Conservation (phyloP, 2,797 vertebrate genomes). For the Spondyliosoma cantharus region DNA sequence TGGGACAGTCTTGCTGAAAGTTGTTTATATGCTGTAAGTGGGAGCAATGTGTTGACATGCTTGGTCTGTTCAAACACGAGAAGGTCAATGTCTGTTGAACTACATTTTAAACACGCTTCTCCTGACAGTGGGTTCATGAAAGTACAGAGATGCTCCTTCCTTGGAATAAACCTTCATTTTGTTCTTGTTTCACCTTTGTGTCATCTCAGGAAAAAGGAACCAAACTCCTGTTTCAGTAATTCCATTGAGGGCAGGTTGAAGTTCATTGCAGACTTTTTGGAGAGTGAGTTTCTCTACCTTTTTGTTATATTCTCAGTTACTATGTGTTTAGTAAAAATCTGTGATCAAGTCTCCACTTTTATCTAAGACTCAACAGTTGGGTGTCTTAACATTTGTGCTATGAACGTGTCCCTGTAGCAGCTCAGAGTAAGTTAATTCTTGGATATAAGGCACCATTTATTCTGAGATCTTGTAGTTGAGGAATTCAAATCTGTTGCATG, state of each 20-base stretch:
- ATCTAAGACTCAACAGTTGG: no score
- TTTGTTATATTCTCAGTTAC: background rate
- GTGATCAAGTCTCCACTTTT: background rate
- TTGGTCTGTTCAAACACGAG: background rate
- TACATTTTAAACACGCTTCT: background rate
- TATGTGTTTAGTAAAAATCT: background rate
- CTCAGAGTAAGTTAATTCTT: background rate
- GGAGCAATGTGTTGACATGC: background rate
- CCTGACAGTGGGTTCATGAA: background rate
- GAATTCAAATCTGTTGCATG: background rate
- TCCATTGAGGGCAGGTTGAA: constrained; percentile 79
- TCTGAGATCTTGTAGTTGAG: background rate
- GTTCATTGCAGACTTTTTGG: constrained; percentile 85
- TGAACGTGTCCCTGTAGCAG: background rate
- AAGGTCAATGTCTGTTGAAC: background rate
- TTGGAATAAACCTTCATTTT: background rate
- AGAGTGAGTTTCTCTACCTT: constrained; percentile 82
- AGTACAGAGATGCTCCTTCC: background rate
- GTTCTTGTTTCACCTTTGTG: constrained; percentile 9
- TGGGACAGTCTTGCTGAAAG: constrained; percentile 84
- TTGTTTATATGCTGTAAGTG: constrained; percentile 90
- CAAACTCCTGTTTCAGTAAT: constrained; percentile 69
- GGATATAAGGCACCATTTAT: background rate
- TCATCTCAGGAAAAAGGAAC: constrained; percentile 82
- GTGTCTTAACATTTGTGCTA: no score